phyloP scores from a whole-genome alignment of 2,113 vertebrate species.

The Dipodomys merriami region DNA sequence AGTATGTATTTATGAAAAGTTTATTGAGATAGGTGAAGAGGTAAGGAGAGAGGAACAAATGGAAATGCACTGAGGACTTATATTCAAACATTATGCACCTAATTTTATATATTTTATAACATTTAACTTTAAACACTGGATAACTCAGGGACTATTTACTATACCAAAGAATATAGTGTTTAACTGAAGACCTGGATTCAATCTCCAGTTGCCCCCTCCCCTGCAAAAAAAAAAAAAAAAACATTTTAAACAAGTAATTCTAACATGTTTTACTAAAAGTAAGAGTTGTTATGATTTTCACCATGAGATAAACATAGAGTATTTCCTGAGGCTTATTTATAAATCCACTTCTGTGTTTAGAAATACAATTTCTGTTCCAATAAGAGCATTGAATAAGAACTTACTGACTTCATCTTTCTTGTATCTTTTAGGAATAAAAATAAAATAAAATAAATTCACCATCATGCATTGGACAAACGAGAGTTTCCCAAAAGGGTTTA shows the following conservation, averaged over 20 bases:
- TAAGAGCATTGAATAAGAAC: background rate
- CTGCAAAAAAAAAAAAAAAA: background rate
- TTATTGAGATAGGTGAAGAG: background rate
- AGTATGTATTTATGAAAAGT: background rate
- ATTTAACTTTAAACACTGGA: background rate
- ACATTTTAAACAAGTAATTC: background rate
- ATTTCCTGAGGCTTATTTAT: background rate
- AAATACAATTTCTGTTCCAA: background rate
- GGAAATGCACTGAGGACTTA: background rate
- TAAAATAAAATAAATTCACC: background rate
- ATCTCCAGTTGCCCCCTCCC: too few relatives aligned
- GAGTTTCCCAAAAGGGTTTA: constrained; percentile 2
- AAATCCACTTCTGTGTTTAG: background rate
- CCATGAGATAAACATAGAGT: background rate
- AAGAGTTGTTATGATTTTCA: background rate
- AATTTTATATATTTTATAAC: background rate
- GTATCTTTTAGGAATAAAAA: constrained; percentile 32
- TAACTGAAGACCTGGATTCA: background rate
- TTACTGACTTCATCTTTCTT: background rate
- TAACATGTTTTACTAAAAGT: background rate
- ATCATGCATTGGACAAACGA: constrained; percentile 44
- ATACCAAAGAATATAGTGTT: background rate
- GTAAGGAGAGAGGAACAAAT: background rate
- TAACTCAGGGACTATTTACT: background rate
- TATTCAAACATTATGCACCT: background rate